A percentile compares a stretch with the other conserved stretches of the same genome.
Evolutionary conservation across 2,113 vertebrate species (phyloP).

Genomic region (Pan paniscus): DNA sequence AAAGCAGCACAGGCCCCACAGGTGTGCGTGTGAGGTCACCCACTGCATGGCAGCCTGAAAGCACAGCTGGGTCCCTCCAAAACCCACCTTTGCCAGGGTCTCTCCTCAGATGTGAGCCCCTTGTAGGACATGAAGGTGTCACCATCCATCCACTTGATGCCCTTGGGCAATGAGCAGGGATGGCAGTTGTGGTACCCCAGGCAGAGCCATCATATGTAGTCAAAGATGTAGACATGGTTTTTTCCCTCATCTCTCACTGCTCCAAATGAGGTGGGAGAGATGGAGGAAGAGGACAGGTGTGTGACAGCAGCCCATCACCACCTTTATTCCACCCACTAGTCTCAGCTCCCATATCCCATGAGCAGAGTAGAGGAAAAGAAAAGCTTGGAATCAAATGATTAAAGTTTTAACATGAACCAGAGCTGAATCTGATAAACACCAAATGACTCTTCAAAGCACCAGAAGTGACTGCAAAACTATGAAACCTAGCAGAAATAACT

Average conservation of each 20-base stretch:
- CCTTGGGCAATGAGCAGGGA: neutral
- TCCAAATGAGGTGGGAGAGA: neutral
- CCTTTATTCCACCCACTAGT: neutral
- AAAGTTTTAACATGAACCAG: neutral
- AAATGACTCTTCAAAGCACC: neutral
- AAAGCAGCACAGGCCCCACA: neutral
- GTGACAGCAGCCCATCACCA: neutral
- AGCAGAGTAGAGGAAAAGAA: neutral
- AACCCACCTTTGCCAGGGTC: neutral
- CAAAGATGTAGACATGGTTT: neutral
- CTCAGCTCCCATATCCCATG: neutral
- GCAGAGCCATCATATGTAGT: too few relatives aligned
- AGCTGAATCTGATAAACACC: too few relatives aligned
- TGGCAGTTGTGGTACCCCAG: neutral
- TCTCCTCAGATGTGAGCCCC: neutral
- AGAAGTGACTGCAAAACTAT: neutral
- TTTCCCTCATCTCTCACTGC: too few relatives aligned
- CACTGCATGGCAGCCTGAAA: too few relatives aligned
- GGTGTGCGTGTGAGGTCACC: accelerated
- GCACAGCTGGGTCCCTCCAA: neutral
- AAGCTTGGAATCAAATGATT: neutral
- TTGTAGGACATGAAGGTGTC: neutral
- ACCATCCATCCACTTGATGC: neutral
- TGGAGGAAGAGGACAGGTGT: neutral
- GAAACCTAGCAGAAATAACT: too few relatives aligned